Conservation (phyloP, 2,888 invertebrate species). For the Leucania comma region DNA sequence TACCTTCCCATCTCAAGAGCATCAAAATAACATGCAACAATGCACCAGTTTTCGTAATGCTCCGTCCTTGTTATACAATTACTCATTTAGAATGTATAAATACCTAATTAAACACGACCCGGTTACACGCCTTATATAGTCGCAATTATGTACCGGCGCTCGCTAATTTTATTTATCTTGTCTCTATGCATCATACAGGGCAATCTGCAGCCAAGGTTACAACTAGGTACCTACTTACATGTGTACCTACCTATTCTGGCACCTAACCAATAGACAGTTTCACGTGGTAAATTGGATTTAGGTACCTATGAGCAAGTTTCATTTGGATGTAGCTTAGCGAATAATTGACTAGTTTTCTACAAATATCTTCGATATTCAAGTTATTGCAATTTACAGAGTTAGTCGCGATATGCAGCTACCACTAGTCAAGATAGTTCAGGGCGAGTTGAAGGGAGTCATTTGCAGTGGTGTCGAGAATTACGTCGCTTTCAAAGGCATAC, state of each 20-base stretch:
- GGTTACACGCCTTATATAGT: background rate
- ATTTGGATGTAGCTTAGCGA: conserved; percentile 37
- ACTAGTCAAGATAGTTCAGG: conserved; percentile 78
- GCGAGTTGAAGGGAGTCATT: conserved; percentile 78
- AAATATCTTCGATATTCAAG: conserved; percentile 13
- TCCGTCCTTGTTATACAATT: conserved; percentile 4
- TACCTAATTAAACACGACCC: conserved; percentile 7
- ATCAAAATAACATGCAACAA: conserved; percentile 8
- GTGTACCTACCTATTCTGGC: conserved; percentile 44
- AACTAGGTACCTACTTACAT: background rate
- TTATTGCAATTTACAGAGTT: conserved; percentile 64
- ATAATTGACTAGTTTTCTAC: conserved; percentile 22
- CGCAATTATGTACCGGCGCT: conserved; percentile 5
- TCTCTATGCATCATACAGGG: conserved; percentile 36
- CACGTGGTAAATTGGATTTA: conserved; percentile 28
- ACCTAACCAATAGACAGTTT: conserved; percentile 51
- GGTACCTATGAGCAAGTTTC: conserved; percentile 18
- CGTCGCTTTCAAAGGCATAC: conserved; percentile 90
- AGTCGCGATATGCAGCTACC: conserved; percentile 72
- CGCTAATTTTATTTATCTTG: conserved; percentile 29
- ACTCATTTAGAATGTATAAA: conserved; percentile 13
- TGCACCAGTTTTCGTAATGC: conserved; percentile 3
- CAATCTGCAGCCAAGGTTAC: conserved; percentile 41
- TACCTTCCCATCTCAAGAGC: conserved; percentile 15
- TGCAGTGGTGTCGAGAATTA: conserved; percentile 76